Evolutionary conservation across 2,888 invertebrate species (phyloP), one percentile per base, ranked within the genome.

Genomic region (Eupsilia transversa): DNA sequence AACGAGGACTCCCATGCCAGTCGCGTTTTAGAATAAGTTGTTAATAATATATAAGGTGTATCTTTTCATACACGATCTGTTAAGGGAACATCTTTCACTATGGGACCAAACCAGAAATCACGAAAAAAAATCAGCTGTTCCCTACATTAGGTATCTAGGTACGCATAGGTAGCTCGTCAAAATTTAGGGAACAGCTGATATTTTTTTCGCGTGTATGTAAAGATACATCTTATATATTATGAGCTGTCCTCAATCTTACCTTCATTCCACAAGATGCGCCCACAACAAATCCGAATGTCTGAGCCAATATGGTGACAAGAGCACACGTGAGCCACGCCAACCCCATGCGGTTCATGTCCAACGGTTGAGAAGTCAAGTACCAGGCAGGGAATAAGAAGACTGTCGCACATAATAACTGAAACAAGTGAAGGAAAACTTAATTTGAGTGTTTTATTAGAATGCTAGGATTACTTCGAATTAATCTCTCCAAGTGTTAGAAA

Each of bases 291-390:
- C 98, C 98, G 35, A 98, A 97, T 2, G 98, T 97, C 91, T 98
- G 98, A 0, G 98, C 98, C 17, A 98, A 96, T 20, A 98, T 96
- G 0, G 98, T 97, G 27, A 98, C 96, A 65, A 98, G 95, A 2
- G 97, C 96, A 82, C 98, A 97, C 30, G 98, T 94, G 0, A 97
- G 88, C 97, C 98, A 97, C 57, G 97, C 97, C 91, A 97, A 94
- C 3, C 96, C 93, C 88, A 98, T 97, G 49, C 98, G 95, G 68
- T 96, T 88, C 4, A 93, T 87, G 38, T 98, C 98, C 79, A 97
- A 87, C 0, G 98, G 98, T 89, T 98, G 98, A 0, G 97, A 97
- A 0, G 98, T 98, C 96, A 98, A 96, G 92, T 97, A 98, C 95
- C 98, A 98, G 0, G 98, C 97, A 38, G 98, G 97, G 49, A 97